Evolutionary conservation across 1,140 invertebrate species (phyloP), one percentile per base, ranked within the genome.

Genomic region (Scaptomyza graminum): DNA sequence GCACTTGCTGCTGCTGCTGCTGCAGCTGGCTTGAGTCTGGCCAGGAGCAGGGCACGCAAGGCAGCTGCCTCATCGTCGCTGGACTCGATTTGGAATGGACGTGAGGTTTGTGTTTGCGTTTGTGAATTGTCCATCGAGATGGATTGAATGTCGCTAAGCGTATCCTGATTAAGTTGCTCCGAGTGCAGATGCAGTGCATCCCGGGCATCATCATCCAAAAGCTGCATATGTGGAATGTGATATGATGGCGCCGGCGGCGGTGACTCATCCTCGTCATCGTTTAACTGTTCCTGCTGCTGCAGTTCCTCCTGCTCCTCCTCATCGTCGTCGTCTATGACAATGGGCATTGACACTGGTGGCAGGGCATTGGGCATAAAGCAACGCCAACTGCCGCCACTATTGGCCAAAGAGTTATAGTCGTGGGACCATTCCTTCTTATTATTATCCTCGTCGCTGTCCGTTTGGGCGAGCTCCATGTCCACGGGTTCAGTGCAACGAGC

Each of bases 381-480:
- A 5, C 68, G 64, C 79, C 84, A 87, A 43, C 74, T 79, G 9
- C 79, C 83, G 4, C 74, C 78, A 1, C 47, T 64, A 0, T 49
- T 43, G 0, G 46, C 22, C 3, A 74, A 25, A 1, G 77, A 54
- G 15, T 77, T 74, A 71, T 67, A 87, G 39, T 67, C 69, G 11
- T 57, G 34, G 0, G 62, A 8, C 82, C 82, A 85, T 9, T 52
- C n/a, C 37, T n/a, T 12, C 12, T 41, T 41, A 49, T 2, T 51
- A 60, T 1, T 43, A 5, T 75, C 81, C 18, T 85, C 83, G 39
- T 91, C 90, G 43, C 88, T 90, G 57, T 91, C 90, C 34, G 81
- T 91, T 43, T 83, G 80, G 2, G 61, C 90, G 47, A 92, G 50
- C 0, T 92, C 91, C 90, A 92, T 92, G 55, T 92, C 91, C 2